Evolutionary conservation across 2,797 vertebrate genomes (phyloP).

Genomic region (Myotis daubentonii): DNA sequence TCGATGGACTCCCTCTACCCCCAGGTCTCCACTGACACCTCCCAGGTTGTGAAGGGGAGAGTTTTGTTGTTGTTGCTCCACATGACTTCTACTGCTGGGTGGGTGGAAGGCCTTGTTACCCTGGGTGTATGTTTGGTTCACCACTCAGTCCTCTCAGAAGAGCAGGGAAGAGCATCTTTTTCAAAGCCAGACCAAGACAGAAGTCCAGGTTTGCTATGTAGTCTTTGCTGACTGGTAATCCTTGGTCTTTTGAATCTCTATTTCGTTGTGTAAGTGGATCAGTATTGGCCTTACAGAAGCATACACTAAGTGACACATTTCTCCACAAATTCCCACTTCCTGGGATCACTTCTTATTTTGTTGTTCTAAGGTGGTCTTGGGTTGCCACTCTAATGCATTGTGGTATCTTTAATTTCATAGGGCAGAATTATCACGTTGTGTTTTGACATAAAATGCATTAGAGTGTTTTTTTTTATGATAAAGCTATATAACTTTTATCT

Average conservation of each 20-base stretch:
- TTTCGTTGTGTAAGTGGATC: background rate
- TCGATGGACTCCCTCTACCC: no score
- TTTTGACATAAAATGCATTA: constrained; percentile 30
- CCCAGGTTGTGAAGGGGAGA: background rate
- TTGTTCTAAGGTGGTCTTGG: background rate
- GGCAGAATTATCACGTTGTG: background rate
- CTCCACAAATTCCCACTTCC: background rate
- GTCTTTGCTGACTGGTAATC: background rate
- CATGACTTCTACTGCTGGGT: background rate
- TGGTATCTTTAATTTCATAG: constrained; percentile 1
- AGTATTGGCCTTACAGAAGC: background rate
- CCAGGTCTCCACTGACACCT: background rate
- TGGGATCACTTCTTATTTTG: background rate
- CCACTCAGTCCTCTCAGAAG: background rate
- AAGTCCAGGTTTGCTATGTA: background rate
- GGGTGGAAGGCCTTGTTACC: background rate
- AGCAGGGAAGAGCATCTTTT: background rate
- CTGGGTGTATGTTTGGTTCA: background rate
- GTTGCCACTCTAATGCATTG: background rate
- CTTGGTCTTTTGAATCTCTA: background rate
- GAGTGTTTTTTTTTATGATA: background rate
- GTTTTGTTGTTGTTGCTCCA: background rate
- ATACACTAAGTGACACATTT: background rate
- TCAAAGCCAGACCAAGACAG: background rate
- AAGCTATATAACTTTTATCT: background rate